phyloP scores from a whole-genome alignment of 2,113 vertebrate species.

The Epinephelus lanceolatus region DNA sequence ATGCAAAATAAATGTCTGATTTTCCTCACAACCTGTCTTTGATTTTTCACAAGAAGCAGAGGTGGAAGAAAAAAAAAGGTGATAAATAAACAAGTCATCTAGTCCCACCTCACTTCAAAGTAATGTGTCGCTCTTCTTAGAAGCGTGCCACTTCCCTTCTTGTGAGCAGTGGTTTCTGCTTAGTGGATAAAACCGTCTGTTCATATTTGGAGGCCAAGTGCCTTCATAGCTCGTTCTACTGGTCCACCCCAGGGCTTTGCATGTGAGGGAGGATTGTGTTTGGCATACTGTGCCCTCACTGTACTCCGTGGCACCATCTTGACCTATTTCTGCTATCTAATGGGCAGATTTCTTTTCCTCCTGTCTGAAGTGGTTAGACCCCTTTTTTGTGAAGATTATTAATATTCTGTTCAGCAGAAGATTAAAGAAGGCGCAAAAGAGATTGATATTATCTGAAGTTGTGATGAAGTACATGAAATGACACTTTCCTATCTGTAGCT shows the following conservation, averaged over 20 bases:
- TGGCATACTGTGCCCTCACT: constrained; percentile 49
- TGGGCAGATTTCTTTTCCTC: constrained; percentile 21
- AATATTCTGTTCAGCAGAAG: constrained; percentile 65
- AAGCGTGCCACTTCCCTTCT: constrained; percentile 46
- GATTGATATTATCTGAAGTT: constrained; percentile 48
- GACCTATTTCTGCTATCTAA: constrained; percentile 32
- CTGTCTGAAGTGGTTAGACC: constrained; percentile 21
- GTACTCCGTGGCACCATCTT: constrained; percentile 44
- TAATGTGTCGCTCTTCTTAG: constrained; percentile 40
- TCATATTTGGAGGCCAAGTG: constrained; percentile 46
- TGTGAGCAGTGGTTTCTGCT: constrained; percentile 53
- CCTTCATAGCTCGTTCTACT: constrained; percentile 44
- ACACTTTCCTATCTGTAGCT: constrained; percentile 53
- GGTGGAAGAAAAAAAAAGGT: constrained; percentile 16
- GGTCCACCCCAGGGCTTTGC: constrained; percentile 19
- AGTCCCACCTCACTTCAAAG: constrained; percentile 54
- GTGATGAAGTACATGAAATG: constrained; percentile 51
- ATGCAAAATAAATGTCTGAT: not conserved
- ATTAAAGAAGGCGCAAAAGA: constrained; percentile 55
- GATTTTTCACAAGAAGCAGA: constrained; percentile 14
- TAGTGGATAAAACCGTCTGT: constrained; percentile 39
- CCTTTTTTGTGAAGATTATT: constrained; percentile 44
- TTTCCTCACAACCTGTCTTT: not conserved
- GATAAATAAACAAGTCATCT: constrained; percentile 21
- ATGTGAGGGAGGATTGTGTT: constrained; percentile 62